Evolutionary conservation across 2,113 vertebrate genomes (phyloP), one percentile per base, ranked within the genome.

Genomic region (Echinops telfairi): DNA sequence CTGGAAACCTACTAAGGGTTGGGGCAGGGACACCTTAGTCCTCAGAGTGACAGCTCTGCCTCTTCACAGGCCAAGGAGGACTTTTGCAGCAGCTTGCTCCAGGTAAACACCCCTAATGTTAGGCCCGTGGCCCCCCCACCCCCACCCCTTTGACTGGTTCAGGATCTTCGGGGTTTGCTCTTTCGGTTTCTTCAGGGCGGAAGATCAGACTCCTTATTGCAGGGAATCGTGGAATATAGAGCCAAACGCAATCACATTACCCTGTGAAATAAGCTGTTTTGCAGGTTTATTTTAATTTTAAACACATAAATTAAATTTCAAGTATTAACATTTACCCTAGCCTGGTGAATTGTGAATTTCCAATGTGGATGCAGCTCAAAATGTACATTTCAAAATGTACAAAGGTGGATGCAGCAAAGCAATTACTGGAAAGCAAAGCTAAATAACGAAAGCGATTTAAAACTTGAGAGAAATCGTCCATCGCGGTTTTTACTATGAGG

Each of bases 211-310:
- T 53, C 6, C 47, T 7, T 53, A 53, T 11, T 53, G 47, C 47
- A 2, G 33, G 8, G 8, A n/a, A 62, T 11, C 15, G 25, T 5
- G 15, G 27, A 7, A 16, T 3, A 1, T n/a, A 4, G 22, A 79
- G 36, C 64, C 88, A 62, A 62, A 78, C 38, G 6, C 73, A 60
- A 31, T 71, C 31, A 23, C 31, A 82, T 33, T 27, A 22, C n/a
- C 78, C 16, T 33, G 53, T 22, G 33, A 58, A 91, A 43, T 66
- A 64, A 64, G 47, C 53, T 20, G 4, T 3, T 57, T 62, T 75
- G 38, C 16, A 60, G 68, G 31, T 82, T 87, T 87, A 58, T 79
- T 86, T 92, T 88, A 58, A 60, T 86, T 93, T 40, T 33, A 14
- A 76, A 62, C 9, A 40, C 20, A 14, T 68, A 66, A 57, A 57